Percentiles rank a stretch among this genome's conserved stretches.
These are phyloP conservation scores for Andrena flavipes DNA, from an alignment of 2,888 invertebrate genomes.

Conservation along the genomic window DNA sequence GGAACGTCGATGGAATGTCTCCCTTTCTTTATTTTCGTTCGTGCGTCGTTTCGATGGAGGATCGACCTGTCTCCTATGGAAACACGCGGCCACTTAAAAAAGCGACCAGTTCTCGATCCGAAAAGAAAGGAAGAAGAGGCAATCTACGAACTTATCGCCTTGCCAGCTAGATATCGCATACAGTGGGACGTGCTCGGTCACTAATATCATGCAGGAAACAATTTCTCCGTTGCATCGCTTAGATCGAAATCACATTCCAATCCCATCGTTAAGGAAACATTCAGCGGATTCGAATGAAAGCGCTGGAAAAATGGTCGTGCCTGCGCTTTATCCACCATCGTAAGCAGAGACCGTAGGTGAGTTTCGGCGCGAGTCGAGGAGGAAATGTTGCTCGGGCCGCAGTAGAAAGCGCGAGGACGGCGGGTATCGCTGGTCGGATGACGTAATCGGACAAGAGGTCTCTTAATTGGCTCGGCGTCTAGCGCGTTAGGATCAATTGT, in stretches of 20 bases:
- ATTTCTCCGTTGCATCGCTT: background rate
- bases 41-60: slow-evolving; percentile 6
- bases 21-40: slow-evolving; percentile 38
- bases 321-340: background rate
- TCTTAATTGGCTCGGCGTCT: slow-evolving; percentile 79
- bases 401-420: slow-evolving; percentile 49
- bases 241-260: background rate
- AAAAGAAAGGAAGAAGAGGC: background rate
- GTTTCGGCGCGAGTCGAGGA: slow-evolving; percentile 19
- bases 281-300: background rate
- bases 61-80: background rate
- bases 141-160: background rate
- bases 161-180: background rate
- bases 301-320: background rate
- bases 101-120: background rate
- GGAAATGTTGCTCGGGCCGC: slow-evolving; percentile 33
- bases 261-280: background rate
- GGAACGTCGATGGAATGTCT: slow-evolving; percentile 37
- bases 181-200: background rate
- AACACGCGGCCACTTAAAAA: background rate
- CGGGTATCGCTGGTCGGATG: slow-evolving; percentile 53
- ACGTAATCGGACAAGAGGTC: slow-evolving; percentile 68
- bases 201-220: background rate
- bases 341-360: background rate
- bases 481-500: slow-evolving; percentile 79